A percentile compares a stretch with the other conserved stretches of the same genome.
phyloP scores from a whole-genome alignment of 2,797 vertebrate species.

The Coluber constrictor region DNA sequence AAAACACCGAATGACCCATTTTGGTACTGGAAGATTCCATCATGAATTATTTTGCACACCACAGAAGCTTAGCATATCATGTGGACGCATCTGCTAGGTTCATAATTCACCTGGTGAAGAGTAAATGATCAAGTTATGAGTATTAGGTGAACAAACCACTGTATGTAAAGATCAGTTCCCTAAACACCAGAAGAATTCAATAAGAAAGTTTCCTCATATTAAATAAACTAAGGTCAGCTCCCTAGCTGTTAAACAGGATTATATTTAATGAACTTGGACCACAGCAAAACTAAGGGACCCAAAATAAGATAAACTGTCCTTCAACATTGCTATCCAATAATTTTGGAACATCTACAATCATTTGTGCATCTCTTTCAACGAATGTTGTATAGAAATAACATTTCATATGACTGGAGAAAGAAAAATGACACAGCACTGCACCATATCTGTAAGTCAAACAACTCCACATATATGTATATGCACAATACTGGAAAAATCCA shows the following conservation, averaged over 20 bases:
- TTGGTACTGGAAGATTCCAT: neutral
- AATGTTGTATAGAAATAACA: neutral
- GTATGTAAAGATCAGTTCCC: neutral
- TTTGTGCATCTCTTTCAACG: neutral
- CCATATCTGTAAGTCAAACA: neutral
- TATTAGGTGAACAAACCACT: neutral
- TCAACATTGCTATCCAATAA: neutral
- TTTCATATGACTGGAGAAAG: neutral
- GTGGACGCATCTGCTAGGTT: neutral
- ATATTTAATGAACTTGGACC: neutral
- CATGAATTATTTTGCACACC: neutral
- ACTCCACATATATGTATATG: neutral
- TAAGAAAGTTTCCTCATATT: neutral
- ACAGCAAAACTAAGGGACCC: neutral
- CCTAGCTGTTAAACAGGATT: neutral
- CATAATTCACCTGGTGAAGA: neutral
- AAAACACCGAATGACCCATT: neutral
- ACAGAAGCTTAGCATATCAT: neutral
- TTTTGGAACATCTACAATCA: neutral
- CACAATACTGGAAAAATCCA: too few species aligned
- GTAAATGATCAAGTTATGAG: neutral
- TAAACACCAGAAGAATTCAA: neutral
- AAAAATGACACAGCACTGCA: neutral
- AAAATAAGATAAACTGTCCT: neutral
- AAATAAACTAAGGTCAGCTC: neutral